Base-by-base conservation (phyloP, 1,140 invertebrate species). In the Diabrotica virgifera region DNA sequence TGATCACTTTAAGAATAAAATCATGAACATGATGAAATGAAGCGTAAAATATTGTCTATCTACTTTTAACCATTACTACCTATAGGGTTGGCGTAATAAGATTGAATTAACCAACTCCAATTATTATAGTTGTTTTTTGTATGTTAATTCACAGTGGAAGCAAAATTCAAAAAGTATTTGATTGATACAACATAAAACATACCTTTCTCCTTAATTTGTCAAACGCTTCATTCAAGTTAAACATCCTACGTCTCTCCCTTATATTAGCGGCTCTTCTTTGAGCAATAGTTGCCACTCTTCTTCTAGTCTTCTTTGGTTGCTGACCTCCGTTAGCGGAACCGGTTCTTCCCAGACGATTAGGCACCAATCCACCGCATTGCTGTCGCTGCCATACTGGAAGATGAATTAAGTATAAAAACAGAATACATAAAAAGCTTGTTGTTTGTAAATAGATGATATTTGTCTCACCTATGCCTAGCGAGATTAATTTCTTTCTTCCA, bases 171-270 rank as follows among this genome's bases (percentile, higher is more conserved):
- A 51, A 1, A 11, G 46, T 11, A 51, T 11, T 12, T 10, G 2
- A 51, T 51, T 51, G 5, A 51, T 51, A 51, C 9, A 12, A 51
- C 9, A 10, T 10, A 24, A 24, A 24, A 24, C 40, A 46, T 81
- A 90, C 87, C 83, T 96, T 96, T 71, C 93, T 83, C 9, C 94
- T 82, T 36, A 97, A 80, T 76, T 94, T 94, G 75, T 98, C 95
- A 76, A 99, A 99, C 5, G 96, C 96, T 76, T 97, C 95, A 78
- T 99, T 99, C 7, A 99, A 84, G 80, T 97, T 98, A 77, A 97
- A 95, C 96, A 98, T 98, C 69, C 97, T 84, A 54, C 95, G 85
- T 61, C 96, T 81, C 78, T 99, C 96, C 0, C 96, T 86, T 67
- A 98, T 96, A 80, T 97, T 98, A 11, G 96, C 96, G 0, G 95